Percentiles rank a stretch among this genome's conserved stretches.
phyloP scores from a whole-genome alignment of 2,113 vertebrate species.

The Toxotes jaculatrix region DNA sequence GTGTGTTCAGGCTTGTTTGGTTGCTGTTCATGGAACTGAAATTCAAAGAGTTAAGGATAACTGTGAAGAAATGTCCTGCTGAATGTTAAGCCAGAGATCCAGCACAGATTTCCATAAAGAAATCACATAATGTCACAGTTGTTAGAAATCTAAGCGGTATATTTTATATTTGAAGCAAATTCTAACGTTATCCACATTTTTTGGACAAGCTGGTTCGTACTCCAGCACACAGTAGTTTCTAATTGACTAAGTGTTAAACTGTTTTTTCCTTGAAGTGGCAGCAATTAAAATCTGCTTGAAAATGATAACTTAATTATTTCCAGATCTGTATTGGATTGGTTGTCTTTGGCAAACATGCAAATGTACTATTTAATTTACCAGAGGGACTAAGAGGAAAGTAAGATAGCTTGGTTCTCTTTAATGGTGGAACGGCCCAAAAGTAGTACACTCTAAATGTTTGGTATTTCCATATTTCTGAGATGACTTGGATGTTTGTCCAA shows the following conservation, averaged over 20 bases:
- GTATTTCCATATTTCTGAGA: background rate
- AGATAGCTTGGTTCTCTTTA: background rate
- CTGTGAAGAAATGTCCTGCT: conserved; percentile 15
- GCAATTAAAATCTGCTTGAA: conserved; percentile 26
- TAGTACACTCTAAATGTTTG: background rate
- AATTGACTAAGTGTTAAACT: conserved; percentile 25
- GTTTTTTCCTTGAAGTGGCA: conserved; percentile 28
- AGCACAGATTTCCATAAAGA: background rate
- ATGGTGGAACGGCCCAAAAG: background rate
- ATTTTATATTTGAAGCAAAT: background rate
- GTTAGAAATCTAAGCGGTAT: background rate
- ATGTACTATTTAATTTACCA: background rate
- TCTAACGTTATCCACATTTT: background rate
- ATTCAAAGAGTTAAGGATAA: conserved; percentile 19
- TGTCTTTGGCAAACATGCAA: conserved; percentile 1
- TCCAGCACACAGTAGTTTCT: background rate
- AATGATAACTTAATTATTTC: conserved; percentile 36
- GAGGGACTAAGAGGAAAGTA: background rate
- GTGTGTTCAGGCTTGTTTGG: conserved; percentile 61
- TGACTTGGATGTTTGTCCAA: background rate
- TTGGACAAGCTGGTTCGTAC: background rate
- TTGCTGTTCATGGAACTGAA: conserved; percentile 23
- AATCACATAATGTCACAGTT: background rate
- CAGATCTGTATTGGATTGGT: background rate
- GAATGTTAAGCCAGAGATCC: conserved; percentile 7